These are phyloP conservation scores for Drosophila malerkotliana DNA, from an alignment of 1,140 invertebrate genomes.

Conservation along the genomic window DNA sequence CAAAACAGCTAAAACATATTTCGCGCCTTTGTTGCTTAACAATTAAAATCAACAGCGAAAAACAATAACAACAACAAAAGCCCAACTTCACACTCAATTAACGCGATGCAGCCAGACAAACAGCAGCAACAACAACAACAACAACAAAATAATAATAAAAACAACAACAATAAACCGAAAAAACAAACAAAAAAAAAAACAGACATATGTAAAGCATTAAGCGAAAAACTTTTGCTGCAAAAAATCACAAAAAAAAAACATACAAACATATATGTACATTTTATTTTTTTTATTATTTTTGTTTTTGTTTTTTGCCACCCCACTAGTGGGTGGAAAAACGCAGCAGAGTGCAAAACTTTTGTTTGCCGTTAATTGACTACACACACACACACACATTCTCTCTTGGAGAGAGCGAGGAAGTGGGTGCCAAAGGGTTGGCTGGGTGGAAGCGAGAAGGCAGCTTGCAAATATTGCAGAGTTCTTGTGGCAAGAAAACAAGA, in stretches of 20 bases:
- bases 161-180: background rate
- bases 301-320: constrained; percentile 53
- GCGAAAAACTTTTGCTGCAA: constrained; percentile 58
- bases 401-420: constrained; percentile 2
- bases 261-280: background rate
- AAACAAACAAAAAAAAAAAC: constrained; percentile 17
- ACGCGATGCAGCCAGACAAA: constrained; percentile 71
- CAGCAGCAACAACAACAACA: constrained; percentile 21
- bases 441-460: constrained; percentile 12
- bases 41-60: constrained; percentile 73
- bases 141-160: background rate
- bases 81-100: constrained; percentile 81
- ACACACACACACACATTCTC: constrained; percentile 24
- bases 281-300: constrained; percentile 37
- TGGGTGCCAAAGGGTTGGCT: constrained; percentile 31
- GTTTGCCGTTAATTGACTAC: constrained; percentile 78
- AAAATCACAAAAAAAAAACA: constrained; percentile 7
- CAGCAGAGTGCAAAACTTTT: constrained; percentile 65
- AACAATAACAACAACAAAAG: constrained; percentile 62
- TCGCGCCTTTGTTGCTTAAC: constrained; percentile 81
- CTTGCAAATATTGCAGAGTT: constrained; percentile 31
- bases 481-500: constrained; percentile 20
- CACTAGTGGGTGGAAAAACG: constrained; percentile 29
- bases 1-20: constrained; percentile 78
- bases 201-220: constrained; percentile 53